Base-by-base conservation (phyloP, 2,797 vertebrate species). In the Otus scops region DNA sequence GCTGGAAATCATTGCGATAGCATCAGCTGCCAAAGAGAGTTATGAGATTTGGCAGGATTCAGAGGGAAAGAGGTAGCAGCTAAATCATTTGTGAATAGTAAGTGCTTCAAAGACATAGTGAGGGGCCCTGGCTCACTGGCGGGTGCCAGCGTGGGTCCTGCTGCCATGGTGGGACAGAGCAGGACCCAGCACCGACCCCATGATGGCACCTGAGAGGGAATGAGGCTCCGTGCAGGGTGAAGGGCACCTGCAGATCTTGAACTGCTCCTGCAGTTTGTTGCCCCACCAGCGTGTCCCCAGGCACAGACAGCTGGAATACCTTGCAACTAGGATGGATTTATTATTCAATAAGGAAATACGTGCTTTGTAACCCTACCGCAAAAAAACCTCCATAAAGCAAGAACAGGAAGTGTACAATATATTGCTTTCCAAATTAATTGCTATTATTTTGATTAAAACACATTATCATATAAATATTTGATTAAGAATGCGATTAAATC, bases 401-500 rank as follows among this genome's bases (percentile, higher is more conserved):
- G 70, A 92, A 70, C 43, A 77, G 92, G 89, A 95, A 96, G 69
- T n/a, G 30, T 68, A 70, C 92, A 30, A 60, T 94, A 60, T 39
- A 96, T 89, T 90, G 83, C 81, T 73, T 90, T 74, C 93, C 80
- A 94, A 96, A 97, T 97, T 97, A 96, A 97, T 96, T 96, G 94
- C 83, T 83, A 96, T 96, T 97, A 95, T 96, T 97, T 97, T 96
- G 94, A 97, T 97, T 97, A 97, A 97, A 94, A 88, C 95, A 88
- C 95, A 97, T 96, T 97, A 96, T 95, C 95, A 92, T 97, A 97
- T 97, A 96, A 97, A 97, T 97, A 97, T 97, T 97, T 97, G 94
- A 97, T 97, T 97, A 97, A 97, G 93, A 95, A 91, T 81, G 83
- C 48, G 65, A 97, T 97, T 97, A 97, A 96, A 97, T 97, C 94